A percentile compares a stretch with the other conserved stretches of the same genome.
Conservation (phyloP, 2,113 vertebrate genomes). For the Atractosteus spatula region DNA sequence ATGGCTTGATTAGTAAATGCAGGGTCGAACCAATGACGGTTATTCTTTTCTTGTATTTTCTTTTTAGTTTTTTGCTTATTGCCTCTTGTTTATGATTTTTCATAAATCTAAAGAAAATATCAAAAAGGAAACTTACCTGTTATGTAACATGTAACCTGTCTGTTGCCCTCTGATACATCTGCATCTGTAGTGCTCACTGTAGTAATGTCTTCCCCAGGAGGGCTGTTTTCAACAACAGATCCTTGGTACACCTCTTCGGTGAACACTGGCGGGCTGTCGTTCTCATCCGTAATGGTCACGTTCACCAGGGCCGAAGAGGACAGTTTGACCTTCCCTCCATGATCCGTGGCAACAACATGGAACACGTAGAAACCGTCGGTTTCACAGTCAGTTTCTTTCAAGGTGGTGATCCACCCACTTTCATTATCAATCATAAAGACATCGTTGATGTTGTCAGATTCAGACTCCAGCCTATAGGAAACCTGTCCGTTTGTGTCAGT, state of each 20-base stretch:
- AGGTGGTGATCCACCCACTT: constrained; percentile 87
- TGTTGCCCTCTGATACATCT: constrained; percentile 84
- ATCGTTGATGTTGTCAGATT: constrained; percentile 57
- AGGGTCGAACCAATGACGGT: no score
- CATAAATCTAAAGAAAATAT: neutral
- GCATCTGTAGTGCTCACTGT: constrained; percentile 80
- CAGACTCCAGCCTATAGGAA: constrained; percentile 77
- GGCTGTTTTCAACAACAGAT: constrained; percentile 78
- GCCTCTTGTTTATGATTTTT: no score
- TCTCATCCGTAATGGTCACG: constrained; percentile 87
- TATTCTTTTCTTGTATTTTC: no score
- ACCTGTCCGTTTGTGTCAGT: constrained; percentile 83
- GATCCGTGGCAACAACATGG: constrained; percentile 83
- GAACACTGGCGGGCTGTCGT: constrained; percentile 88
- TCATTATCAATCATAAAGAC: constrained; percentile 84
- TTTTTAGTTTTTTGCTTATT: no score
- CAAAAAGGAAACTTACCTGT: constrained; percentile 71
- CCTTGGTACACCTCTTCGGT: constrained; percentile 77
- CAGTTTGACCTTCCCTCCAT: constrained; percentile 75
- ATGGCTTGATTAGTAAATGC: no score
- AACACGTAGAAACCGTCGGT: constrained; percentile 70
- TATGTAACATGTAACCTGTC: constrained; percentile 88
- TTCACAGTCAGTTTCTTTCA: constrained; percentile 82
- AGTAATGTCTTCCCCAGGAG: constrained; percentile 73
- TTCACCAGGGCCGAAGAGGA: constrained; percentile 87